Percentiles rank a stretch among this genome's conserved stretches.
phyloP scores from a whole-genome alignment of 2,888 invertebrate species.

The Imbricaverruca yamaguchii region DNA sequence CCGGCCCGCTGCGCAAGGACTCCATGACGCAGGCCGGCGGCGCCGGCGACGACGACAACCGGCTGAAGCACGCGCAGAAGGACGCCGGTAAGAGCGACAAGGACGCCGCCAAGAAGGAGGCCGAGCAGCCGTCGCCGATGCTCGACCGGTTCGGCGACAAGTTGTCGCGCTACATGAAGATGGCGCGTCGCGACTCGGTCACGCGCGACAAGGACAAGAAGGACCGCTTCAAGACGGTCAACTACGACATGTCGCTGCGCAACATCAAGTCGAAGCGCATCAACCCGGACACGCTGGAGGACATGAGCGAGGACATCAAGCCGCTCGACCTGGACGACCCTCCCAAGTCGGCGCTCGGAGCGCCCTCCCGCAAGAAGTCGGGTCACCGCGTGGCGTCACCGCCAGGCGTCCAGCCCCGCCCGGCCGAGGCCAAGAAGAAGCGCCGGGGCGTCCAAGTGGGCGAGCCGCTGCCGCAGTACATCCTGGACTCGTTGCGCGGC shows the following conservation, averaged over 20 bases:
- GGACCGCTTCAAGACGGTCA: conserved; percentile 76
- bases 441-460: conserved; percentile 32
- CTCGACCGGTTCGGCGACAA: conserved; percentile 62
- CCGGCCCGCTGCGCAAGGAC: neutral
- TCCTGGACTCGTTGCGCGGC: conserved; percentile 23
- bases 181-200: conserved; percentile 74
- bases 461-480: conserved; percentile 33
- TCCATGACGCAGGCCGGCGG: neutral
- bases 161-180: conserved; percentile 72
- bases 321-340: conserved; percentile 2
- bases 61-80: no score
- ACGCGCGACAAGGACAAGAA: conserved; percentile 65
- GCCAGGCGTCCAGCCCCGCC: neutral
- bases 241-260: conserved; percentile 74
- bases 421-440: conserved; percentile 29
- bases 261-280: conserved; percentile 74
- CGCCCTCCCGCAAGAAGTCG: neutral
- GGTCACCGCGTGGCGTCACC: neutral
- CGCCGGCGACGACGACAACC: neutral
- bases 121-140: neutral
- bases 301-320: conserved; percentile 53
- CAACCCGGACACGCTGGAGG: conserved; percentile 65
- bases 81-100: neutral
- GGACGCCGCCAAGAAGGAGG: conserved; percentile 23
- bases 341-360: conserved; percentile 14